Percentiles rank a stretch among this genome's conserved stretches.
Evolutionary conservation across 2,888 invertebrate genomes (phyloP).

Genomic region (Drosophila siamana): DNA sequence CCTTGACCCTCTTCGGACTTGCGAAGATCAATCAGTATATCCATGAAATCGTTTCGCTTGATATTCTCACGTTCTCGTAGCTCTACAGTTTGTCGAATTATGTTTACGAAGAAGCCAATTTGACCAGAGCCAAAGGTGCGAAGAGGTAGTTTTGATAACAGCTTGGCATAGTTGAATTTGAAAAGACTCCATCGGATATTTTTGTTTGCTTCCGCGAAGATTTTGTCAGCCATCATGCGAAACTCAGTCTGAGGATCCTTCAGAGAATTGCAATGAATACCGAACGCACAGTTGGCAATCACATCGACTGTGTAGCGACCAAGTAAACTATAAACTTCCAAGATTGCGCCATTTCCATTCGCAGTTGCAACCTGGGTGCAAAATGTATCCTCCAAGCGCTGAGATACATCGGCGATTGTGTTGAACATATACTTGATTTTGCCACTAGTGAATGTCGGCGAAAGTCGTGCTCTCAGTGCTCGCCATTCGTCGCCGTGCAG

Average conservation of each 20-base stretch:
- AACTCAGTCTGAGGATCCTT: slow-evolving; percentile 83
- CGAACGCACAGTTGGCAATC: slow-evolving; percentile 86
- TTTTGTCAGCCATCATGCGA: slow-evolving; percentile 61
- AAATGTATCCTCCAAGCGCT: slow-evolving; percentile 55
- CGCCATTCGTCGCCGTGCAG: slow-evolving; percentile 85
- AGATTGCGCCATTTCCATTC: background rate
- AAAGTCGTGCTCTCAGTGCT: slow-evolving; percentile 84
- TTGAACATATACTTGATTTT: slow-evolving; percentile 86
- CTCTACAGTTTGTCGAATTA: slow-evolving; percentile 68
- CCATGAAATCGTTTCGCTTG: slow-evolving; percentile 75
- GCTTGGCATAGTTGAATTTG: slow-evolving; percentile 42
- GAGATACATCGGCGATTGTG: slow-evolving; percentile 78
- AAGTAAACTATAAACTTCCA: slow-evolving; percentile 85
- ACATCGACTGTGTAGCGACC: slow-evolving; percentile 86
- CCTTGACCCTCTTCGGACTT: slow-evolving; percentile 52
- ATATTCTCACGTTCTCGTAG: slow-evolving; percentile 65
- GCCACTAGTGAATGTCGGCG: slow-evolving; percentile 86
- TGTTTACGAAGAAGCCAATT: slow-evolving; percentile 59
- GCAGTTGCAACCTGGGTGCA: background rate
- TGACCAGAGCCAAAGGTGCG: background rate
- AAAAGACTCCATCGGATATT: slow-evolving; percentile 62
- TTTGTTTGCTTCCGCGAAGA: slow-evolving; percentile 1
- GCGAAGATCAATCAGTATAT: slow-evolving; percentile 72
- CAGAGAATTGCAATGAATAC: slow-evolving; percentile 85
- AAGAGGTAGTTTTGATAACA: slow-evolving; percentile 18